phyloP scores from a whole-genome alignment of 2,797 vertebrate species.

The Benthosema pterotum region DNA sequence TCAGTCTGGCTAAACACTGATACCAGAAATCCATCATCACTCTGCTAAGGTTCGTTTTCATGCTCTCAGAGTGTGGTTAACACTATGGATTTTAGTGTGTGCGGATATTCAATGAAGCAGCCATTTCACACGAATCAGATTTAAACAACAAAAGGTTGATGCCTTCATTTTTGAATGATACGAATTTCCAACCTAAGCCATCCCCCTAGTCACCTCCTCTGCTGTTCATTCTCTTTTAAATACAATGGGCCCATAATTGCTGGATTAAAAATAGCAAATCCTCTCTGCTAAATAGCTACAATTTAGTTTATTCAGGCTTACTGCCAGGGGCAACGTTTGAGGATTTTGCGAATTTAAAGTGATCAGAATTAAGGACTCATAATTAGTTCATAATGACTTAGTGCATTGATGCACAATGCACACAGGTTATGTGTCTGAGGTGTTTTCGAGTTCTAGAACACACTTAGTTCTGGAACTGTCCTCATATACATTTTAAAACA shows the following conservation, averaged over 20 bases:
- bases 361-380: constrained; percentile 36
- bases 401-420: constrained; percentile 9
- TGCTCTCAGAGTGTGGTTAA: too few relatives aligned
- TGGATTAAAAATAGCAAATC: constrained; percentile 41
- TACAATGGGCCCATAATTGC: constrained; percentile 34
- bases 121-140: too few relatives aligned
- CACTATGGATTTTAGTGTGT: too few relatives aligned
- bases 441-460: too few relatives aligned
- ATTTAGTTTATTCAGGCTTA: constrained; percentile 19
- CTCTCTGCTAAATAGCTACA: constrained; percentile 28
- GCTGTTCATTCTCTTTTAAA: constrained; percentile 27
- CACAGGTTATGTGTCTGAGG: neutral
- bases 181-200: constrained; percentile 21
- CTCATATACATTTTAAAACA: too few relatives aligned
- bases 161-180: too few relatives aligned
- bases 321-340: constrained; percentile 26
- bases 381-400: constrained; percentile 35
- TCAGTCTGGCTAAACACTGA: too few relatives aligned
- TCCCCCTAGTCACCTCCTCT: constrained; percentile 3
- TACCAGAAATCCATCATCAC: too few relatives aligned
- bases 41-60: too few relatives aligned
- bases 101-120: too few relatives aligned
- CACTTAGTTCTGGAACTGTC: too few relatives aligned
- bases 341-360: constrained; percentile 43
- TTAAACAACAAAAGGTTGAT: too few relatives aligned